Percentiles rank a stretch among this genome's conserved stretches.
phyloP scores from a whole-genome alignment of 2,797 vertebrate species.

The Brachyalestes nurse region DNA sequence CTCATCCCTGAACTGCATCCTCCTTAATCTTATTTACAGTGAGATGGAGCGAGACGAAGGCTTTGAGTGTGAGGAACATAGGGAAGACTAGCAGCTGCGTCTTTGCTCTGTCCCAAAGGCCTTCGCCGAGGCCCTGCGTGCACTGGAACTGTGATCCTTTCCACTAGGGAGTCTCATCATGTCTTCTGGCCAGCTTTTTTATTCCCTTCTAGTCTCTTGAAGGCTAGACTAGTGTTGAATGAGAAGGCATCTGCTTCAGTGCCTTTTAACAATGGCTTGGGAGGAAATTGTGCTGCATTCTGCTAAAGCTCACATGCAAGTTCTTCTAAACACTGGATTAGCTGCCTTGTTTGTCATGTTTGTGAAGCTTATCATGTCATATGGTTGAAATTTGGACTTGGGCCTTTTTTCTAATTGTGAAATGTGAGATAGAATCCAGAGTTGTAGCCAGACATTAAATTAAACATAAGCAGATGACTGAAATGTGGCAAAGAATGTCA shows the following conservation, averaged over 20 bases:
- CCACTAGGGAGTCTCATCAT: slow-evolving; percentile 73
- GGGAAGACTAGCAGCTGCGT: slow-evolving; percentile 62
- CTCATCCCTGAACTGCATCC: slow-evolving; percentile 40
- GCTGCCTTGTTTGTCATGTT: background rate
- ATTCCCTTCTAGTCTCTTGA: slow-evolving; percentile 64
- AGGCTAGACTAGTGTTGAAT: slow-evolving; percentile 69
- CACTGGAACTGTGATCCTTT: slow-evolving; percentile 75
- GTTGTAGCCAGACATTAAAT: too few species aligned
- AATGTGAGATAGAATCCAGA: too few species aligned
- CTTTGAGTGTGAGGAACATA: slow-evolving; percentile 73
- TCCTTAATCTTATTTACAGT: slow-evolving; percentile 65
- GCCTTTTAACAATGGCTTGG: background rate
- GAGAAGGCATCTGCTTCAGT: slow-evolving; percentile 37
- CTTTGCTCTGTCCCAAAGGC: slow-evolving; percentile 71
- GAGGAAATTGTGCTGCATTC: background rate
- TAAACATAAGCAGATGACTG: too few species aligned
- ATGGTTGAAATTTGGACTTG: too few species aligned
- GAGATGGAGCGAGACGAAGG: slow-evolving; percentile 65
- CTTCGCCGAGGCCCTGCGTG: slow-evolving; percentile 66
- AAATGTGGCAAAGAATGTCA: too few species aligned
- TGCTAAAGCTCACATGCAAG: background rate
- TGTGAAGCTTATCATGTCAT: too few species aligned
- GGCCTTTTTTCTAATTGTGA: too few species aligned
- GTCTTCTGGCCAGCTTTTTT: slow-evolving; percentile 68
- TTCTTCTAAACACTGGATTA: background rate